These are phyloP conservation scores for Limnothrissa miodon DNA, from an alignment of 2,113 vertebrate genomes.

Conservation along the genomic window DNA sequence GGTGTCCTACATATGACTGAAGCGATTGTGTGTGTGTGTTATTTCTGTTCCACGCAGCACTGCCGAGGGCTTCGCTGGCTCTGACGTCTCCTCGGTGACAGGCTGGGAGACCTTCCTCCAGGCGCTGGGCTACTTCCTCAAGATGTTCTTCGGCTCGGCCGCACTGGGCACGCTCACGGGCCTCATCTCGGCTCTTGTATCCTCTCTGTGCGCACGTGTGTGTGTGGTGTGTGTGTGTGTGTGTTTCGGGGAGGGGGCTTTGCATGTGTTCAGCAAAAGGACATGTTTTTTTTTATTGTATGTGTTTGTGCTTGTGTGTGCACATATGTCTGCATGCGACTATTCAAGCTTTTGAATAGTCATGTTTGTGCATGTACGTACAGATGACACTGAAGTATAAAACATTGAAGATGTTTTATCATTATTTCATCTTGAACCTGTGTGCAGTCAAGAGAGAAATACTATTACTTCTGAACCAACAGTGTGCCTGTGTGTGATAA, in stretches of 20 bases:
- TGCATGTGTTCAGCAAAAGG: too few relatives aligned
- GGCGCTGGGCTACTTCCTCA: conserved; percentile 91
- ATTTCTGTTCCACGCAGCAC: conserved; percentile 75
- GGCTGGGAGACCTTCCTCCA: conserved; percentile 95
- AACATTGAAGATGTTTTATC: too few relatives aligned
- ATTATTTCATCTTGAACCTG: too few relatives aligned
- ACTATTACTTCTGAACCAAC: too few relatives aligned
- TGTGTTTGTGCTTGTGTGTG: not conserved
- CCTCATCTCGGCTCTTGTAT: conserved; percentile 98
- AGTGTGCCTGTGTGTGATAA: too few relatives aligned
- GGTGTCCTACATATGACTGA: not conserved
- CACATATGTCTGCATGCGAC: not conserved
- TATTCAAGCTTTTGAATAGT: too few relatives aligned
- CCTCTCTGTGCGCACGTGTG: conserved; percentile 56
- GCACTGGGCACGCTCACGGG: conserved; percentile 95
- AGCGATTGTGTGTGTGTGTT: conserved; percentile 13
- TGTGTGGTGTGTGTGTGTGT: not conserved
- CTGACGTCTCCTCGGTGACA: conserved; percentile 82
- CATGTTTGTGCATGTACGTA: not conserved
- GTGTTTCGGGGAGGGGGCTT: too few relatives aligned
- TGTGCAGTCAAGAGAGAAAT: too few relatives aligned
- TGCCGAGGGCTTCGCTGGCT: conserved; percentile 90
- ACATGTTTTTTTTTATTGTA: too few relatives aligned
- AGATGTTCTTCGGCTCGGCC: conserved; percentile 98
- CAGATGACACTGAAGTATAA: not conserved